Conservation (phyloP, 35 echinoderm and acorn worm genomes). For the Strongylocentrotus purpuratus region DNA sequence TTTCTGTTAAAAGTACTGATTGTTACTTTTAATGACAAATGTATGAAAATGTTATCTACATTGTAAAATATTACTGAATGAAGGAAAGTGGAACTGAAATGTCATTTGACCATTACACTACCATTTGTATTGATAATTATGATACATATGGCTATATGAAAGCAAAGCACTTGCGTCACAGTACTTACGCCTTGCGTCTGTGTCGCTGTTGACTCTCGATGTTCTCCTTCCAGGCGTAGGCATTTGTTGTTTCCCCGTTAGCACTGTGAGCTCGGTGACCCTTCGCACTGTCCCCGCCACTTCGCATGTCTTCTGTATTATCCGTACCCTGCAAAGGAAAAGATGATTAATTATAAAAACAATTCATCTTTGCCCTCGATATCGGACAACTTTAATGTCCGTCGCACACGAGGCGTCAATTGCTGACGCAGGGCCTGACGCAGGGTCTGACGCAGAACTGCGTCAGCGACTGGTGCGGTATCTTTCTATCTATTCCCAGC, state of each 20-base stretch:
- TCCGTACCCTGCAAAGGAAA: constrained; percentile 18
- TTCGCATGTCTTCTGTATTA: not conserved
- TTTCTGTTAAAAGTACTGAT: too few relatives aligned
- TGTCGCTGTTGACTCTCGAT: constrained; percentile 49
- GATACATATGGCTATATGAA: not conserved
- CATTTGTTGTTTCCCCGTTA: constrained; percentile 41
- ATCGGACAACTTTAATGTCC: not conserved
- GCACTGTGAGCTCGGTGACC: constrained; percentile 39
- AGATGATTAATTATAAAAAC: not conserved
- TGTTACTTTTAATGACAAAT: too few relatives aligned
- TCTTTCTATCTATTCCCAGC: too few relatives aligned
- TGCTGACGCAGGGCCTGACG: too few relatives aligned
- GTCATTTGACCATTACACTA: too few relatives aligned
- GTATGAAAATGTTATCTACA: too few relatives aligned
- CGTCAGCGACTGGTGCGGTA: too few relatives aligned
- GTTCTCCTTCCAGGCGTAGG: constrained; percentile 61
- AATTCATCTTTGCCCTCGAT: not conserved
- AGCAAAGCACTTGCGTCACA: not conserved
- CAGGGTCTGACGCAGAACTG: too few relatives aligned
- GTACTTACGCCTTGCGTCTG: constrained; percentile 50
- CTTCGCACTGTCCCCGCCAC: not conserved
- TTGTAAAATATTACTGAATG: too few relatives aligned
- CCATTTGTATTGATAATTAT: too few relatives aligned
- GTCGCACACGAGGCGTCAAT: too few relatives aligned
- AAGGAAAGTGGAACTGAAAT: too few relatives aligned